Percentiles rank a stretch among this genome's conserved stretches.
Evolutionary conservation across 2,797 vertebrate species (phyloP).

Genomic region (Coracias cyanogaster): DNA sequence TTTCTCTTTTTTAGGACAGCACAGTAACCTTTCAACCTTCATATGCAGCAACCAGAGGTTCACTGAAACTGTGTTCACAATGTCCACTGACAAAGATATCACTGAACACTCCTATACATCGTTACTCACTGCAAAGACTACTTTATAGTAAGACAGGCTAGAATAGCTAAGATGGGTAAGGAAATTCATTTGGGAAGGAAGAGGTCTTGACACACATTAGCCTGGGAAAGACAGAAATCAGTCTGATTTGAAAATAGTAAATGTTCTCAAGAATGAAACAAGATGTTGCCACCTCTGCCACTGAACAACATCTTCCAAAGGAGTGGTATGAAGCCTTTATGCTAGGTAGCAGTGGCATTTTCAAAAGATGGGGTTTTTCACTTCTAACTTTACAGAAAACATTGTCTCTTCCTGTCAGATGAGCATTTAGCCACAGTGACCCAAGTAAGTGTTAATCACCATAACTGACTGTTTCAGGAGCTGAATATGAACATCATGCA

Average conservation of each 20-base stretch:
- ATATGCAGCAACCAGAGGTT: neutral
- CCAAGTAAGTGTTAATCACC: neutral
- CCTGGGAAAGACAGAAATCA: neutral
- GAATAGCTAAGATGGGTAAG: neutral
- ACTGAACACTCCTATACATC: neutral
- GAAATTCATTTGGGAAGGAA: neutral
- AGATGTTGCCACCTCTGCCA: neutral
- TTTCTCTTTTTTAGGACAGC: neutral
- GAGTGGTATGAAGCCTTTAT: neutral
- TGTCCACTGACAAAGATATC: rapidly evolving
- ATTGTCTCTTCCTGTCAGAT: neutral
- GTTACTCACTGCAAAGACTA: neutral
- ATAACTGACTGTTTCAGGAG: neutral
- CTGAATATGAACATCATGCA: neutral
- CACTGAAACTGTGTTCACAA: neutral
- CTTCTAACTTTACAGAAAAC: neutral
- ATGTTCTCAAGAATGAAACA: neutral
- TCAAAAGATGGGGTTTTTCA: neutral
- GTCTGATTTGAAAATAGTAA: neutral
- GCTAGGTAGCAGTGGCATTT: neutral
- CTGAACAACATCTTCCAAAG: neutral
- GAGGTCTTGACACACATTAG: neutral
- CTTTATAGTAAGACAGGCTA: neutral
- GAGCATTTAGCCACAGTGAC: neutral
- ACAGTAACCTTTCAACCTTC: neutral